Percentiles rank a stretch among this genome's conserved stretches.
These are phyloP conservation scores for Trichoplusia ni DNA, from an alignment of 1,140 invertebrate species.

Conservation along the genomic window DNA sequence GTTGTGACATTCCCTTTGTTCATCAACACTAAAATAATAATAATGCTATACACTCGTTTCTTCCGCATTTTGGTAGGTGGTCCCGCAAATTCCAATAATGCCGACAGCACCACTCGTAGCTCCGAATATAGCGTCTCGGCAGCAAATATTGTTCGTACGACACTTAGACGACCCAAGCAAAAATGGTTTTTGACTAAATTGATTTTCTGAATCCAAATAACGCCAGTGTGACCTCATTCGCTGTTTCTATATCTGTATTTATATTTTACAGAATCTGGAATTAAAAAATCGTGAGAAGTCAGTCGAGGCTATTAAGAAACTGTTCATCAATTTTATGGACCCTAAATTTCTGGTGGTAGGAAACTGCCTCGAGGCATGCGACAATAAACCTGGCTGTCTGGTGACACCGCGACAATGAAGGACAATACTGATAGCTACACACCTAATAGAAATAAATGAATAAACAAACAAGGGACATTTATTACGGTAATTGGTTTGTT, in stretches of 20 bases:
- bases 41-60: slow-evolving; percentile 28
- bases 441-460: slow-evolving; percentile 41
- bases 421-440: slow-evolving; percentile 44
- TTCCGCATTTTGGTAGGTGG: slow-evolving; percentile 44
- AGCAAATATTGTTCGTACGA: slow-evolving; percentile 67
- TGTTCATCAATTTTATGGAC: slow-evolving; percentile 73
- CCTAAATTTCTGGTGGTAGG: slow-evolving; percentile 67
- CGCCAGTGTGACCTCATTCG: slow-evolving; percentile 25
- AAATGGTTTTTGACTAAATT: slow-evolving; percentile 66
- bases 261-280: slow-evolving; percentile 27
- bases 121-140: slow-evolving; percentile 57
- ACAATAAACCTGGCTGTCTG: slow-evolving; percentile 60
- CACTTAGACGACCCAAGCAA: slow-evolving; percentile 50
- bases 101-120: slow-evolving; percentile 50
- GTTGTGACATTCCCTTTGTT: too few species aligned
- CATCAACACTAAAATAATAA: too few species aligned
- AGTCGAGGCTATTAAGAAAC: slow-evolving; percentile 59
- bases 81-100: slow-evolving; percentile 62
- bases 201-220: slow-evolving; percentile 46
- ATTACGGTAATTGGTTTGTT: neutral
- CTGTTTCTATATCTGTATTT: slow-evolving; percentile 16
- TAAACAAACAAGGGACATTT: neutral
- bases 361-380: slow-evolving; percentile 67
- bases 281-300: slow-evolving; percentile 41
- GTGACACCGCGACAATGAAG: slow-evolving; percentile 63